A percentile compares a stretch with the other conserved stretches of the same genome.
These are phyloP conservation scores for Ammodytes dubius DNA, from an alignment of 2,113 vertebrate species.

Conservation along the genomic window DNA sequence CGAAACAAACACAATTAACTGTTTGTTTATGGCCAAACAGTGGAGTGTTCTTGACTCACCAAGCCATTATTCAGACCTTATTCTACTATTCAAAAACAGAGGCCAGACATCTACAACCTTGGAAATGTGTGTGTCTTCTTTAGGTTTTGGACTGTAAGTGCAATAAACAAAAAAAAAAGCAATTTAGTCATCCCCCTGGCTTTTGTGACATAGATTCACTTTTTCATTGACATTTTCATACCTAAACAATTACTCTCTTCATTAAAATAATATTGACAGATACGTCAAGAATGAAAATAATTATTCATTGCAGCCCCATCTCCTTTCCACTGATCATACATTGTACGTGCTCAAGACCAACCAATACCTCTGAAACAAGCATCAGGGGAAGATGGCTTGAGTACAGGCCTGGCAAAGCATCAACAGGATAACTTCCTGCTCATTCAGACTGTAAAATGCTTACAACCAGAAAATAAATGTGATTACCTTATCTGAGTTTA, in stretches of 20 bases:
- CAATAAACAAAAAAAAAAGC: background rate
- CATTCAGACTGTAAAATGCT: background rate
- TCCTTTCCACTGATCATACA: background rate
- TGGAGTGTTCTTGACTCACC: background rate
- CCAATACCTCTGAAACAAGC: background rate
- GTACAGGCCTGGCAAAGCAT: background rate
- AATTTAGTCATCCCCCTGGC: background rate
- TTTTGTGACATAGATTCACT: background rate
- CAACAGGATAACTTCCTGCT: background rate
- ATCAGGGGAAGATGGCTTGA: background rate
- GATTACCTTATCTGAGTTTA: background rate
- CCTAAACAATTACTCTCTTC: background rate
- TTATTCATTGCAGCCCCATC: background rate
- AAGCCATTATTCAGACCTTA: background rate
- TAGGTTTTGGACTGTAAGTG: too few relatives aligned
- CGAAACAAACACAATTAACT: background rate
- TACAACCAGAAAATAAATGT: background rate
- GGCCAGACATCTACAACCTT: background rate
- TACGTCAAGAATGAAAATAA: background rate
- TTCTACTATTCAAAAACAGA: background rate
- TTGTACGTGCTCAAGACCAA: background rate
- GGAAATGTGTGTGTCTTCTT: background rate
- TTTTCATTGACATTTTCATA: background rate
- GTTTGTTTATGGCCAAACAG: background rate
- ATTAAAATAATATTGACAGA: background rate